These are phyloP conservation scores for Pocillopora damicornis DNA, from an alignment of 64 coral and sea anemone genomes.

Conservation along the genomic window DNA sequence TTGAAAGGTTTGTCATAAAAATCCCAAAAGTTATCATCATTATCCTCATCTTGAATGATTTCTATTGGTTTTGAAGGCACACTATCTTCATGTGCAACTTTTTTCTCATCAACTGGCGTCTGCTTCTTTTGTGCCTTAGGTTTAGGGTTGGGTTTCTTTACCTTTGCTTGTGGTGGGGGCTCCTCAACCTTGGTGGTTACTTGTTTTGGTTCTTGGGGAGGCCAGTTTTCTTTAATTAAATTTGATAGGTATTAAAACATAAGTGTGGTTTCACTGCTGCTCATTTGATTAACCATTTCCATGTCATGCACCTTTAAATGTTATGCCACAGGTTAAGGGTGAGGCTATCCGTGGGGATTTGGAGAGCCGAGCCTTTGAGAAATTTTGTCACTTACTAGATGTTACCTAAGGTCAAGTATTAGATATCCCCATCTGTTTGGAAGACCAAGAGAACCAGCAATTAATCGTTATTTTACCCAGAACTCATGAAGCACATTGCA, in stretches of 20 bases:
- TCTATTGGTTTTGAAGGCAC: not conserved
- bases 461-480: no score
- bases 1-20: constrained; percentile 92
- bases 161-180: constrained; percentile 19
- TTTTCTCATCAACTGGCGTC: constrained; percentile 29
- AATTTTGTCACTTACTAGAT: no score
- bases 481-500: no score
- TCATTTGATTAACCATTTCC: no score
- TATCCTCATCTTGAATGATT: constrained; percentile 47
- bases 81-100: constrained; percentile 21
- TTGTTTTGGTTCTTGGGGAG: constrained; percentile 20
- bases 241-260: not conserved
- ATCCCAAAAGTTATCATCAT: constrained; percentile 82
- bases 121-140: constrained; percentile 66
- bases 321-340: no score
- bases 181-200: constrained; percentile 3
- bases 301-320: no score
- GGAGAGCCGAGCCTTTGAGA: no score
- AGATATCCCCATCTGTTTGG: no score
- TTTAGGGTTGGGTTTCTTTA: constrained; percentile 50
- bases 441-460: no score
- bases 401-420: no score
- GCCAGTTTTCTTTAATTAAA: constrained; percentile 63
- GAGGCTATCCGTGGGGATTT: no score
- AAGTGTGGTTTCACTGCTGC: not conserved